Evolutionary conservation across 2,113 vertebrate species (phyloP).

Genomic region (Ovis aries): ARS-UI_Ramb_v3.0 NC_056067.1:9869501-9870000

Average conservation of each 20-base stretch:
- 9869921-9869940: neutral
- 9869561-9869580: neutral
- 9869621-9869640: neutral
- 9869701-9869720: neutral
- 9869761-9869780: accelerated
- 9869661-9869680: neutral
- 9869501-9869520: slow-evolving; percentile 16
- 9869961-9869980: no score
- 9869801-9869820: accelerated
- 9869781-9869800: accelerated
- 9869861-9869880: neutral
- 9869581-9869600: neutral
- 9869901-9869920: neutral
- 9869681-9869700: neutral
- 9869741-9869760: accelerated
- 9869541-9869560: neutral
- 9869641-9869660: neutral
- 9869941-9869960: neutral
- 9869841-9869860: neutral
- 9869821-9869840: neutral
- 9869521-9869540: neutral
- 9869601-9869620: neutral
- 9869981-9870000: accelerated
- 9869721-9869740: accelerated
- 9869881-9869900: neutral